A percentile compares a stretch with the other conserved stretches of the same genome.
phyloP scores from a whole-genome alignment of 2,888 invertebrate species.

The Sisyra nigra region DNA sequence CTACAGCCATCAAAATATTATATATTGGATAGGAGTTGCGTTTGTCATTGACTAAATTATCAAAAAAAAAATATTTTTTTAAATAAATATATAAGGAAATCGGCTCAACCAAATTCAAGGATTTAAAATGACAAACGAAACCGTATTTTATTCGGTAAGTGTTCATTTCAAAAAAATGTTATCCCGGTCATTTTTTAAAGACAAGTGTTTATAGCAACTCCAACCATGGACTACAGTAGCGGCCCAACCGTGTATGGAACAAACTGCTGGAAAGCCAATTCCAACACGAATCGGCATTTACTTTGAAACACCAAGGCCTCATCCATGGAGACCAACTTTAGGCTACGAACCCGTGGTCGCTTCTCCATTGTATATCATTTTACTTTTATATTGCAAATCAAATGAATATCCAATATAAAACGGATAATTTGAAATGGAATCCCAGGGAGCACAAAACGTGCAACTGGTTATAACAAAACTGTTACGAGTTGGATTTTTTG shows the following conservation, averaged over 20 bases:
- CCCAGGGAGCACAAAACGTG: too few relatives aligned
- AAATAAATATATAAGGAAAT: too few relatives aligned
- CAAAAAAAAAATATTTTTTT: too few relatives aligned
- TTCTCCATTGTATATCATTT: slow-evolving; percentile 42
- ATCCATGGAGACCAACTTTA: slow-evolving; percentile 65
- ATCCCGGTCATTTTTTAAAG: not conserved
- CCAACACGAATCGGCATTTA: slow-evolving; percentile 51
- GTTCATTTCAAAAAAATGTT: not conserved
- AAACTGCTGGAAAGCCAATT: slow-evolving; percentile 35
- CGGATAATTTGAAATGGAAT: too few relatives aligned
- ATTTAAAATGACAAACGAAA: slow-evolving; percentile 23
- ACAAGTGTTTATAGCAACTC: slow-evolving; percentile 40
- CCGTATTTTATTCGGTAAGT: slow-evolving; percentile 25
- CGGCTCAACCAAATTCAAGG: slow-evolving; percentile 17
- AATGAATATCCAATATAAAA: too few relatives aligned
- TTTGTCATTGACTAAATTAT: too few relatives aligned
- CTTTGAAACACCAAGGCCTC: slow-evolving; percentile 54
- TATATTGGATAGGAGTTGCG: too few relatives aligned
- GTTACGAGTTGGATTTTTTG: too few relatives aligned
- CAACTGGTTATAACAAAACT: too few relatives aligned
- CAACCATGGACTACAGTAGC: slow-evolving; percentile 58
- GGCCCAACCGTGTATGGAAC: slow-evolving; percentile 22
- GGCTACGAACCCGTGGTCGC: slow-evolving; percentile 65
- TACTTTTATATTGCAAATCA: slow-evolving; percentile 1
- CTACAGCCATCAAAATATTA: too few relatives aligned